Percentiles rank a stretch among this genome's conserved stretches.
These are phyloP conservation scores for Trichogramma evanescens DNA, from an alignment of 2,888 invertebrate genomes.

Conservation along the genomic window DNA sequence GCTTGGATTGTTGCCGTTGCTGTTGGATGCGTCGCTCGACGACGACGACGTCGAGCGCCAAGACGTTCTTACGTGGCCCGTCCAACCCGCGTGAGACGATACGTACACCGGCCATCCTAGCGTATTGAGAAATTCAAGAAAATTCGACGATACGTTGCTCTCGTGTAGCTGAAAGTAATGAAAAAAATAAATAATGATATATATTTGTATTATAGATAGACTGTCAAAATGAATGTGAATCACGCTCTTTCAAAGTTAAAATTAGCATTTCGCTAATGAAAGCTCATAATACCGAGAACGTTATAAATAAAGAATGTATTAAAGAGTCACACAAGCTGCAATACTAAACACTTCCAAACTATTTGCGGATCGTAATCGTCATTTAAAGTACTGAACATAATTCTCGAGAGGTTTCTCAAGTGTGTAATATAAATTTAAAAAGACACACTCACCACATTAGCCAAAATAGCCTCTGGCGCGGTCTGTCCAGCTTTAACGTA, in stretches of 20 bases:
- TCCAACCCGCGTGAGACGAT: constrained; percentile 86
- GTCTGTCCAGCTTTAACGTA: constrained; percentile 85
- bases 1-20: constrained; percentile 25
- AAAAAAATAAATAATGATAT: neutral
- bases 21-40: constrained; percentile 49
- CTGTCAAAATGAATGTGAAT: no score
- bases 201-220: neutral
- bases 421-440: constrained; percentile 6
- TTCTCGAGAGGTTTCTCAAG: no score
- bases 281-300: no score
- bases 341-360: no score
- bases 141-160: constrained; percentile 49
- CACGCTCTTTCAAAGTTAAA: no score
- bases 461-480: constrained; percentile 69
- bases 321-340: no score
- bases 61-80: constrained; percentile 81
- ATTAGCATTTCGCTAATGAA: no score
- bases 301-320: no score
- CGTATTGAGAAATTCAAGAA: constrained; percentile 55
- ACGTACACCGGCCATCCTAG: constrained; percentile 86
- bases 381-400: no score
- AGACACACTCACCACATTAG: constrained; percentile 56
- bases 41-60: constrained; percentile 62
- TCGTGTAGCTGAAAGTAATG: constrained; percentile 39
- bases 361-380: no score